Conservation (phyloP, 1,140 invertebrate genomes). For the Achroia grisella region DNA sequence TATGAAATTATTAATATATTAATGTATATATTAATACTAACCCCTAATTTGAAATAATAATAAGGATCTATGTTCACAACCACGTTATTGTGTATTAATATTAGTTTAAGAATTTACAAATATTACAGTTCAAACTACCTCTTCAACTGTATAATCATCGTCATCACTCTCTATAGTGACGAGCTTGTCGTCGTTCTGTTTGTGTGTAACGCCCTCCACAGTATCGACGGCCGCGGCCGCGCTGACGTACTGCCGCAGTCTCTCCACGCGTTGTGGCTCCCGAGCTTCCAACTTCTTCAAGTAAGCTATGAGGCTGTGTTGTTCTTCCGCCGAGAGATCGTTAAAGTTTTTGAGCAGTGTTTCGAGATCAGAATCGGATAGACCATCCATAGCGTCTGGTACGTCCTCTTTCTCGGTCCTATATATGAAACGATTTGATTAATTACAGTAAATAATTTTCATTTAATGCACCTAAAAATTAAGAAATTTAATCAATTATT, state of each 20-base stretch:
- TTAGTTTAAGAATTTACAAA: no score
- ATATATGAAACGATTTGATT: background rate
- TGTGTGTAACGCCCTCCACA: no score
- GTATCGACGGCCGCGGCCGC: constrained; percentile 21
- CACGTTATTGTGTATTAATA: no score
- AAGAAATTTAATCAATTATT: no score
- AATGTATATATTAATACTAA: no score
- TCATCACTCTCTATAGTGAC: constrained; percentile 50
- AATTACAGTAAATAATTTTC: no score
- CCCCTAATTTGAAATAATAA: no score
- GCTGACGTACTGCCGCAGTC: constrained; percentile 71
- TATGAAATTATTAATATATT: no score
- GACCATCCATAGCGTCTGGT: constrained; percentile 77
- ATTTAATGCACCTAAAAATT: no score
- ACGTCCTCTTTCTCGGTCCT: constrained; percentile 31
- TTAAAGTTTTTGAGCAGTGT: constrained; percentile 84
- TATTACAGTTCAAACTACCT: constrained; percentile 27
- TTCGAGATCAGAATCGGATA: constrained; percentile 84
- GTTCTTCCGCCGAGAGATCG: constrained; percentile 83
- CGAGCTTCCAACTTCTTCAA: constrained; percentile 83
- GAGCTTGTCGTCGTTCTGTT: background rate
- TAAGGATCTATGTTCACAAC: no score
- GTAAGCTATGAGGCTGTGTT: constrained; percentile 84
- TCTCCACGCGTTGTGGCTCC: constrained; percentile 82
- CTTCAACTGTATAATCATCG: constrained; percentile 60